Evolutionary conservation across 2,113 vertebrate genomes (phyloP).

Genomic region (Willisornis vidua): DNA sequence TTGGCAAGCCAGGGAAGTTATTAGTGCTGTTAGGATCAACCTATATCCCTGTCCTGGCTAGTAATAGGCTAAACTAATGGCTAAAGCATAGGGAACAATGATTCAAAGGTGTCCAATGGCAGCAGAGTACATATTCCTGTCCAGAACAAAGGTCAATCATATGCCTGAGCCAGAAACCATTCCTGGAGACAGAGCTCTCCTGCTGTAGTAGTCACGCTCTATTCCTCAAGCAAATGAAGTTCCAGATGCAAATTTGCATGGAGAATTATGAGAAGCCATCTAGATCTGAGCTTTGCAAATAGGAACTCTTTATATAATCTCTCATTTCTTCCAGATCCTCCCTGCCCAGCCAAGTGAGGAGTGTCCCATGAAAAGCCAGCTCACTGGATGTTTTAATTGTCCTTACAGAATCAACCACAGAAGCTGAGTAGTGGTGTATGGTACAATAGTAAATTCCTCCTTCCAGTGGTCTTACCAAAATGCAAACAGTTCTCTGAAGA

Average conservation of each 20-base stretch:
- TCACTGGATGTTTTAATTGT: background rate
- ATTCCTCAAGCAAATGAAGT: background rate
- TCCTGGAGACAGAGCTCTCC: background rate
- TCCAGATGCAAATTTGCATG: background rate
- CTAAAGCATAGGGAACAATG: background rate
- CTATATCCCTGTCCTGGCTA: background rate
- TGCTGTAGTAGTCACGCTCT: background rate
- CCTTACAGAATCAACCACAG: background rate
- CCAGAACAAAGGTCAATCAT: background rate
- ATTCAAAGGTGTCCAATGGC: background rate
- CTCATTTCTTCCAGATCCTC: background rate
- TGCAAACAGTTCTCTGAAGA: background rate
- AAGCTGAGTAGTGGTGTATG: background rate
- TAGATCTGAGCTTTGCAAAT: background rate
- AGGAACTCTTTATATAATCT: background rate
- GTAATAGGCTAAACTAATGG: background rate
- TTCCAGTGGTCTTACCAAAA: background rate
- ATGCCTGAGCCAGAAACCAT: background rate
- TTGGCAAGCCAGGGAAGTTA: background rate
- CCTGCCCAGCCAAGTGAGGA: background rate
- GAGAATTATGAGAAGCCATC: background rate
- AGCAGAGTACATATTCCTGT: background rate
- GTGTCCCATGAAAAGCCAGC: accelerated
- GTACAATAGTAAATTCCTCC: background rate
- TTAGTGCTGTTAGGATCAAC: background rate